A percentile compares a stretch with the other conserved stretches of the same genome.
Conservation (phyloP, 2,797 vertebrate genomes). For the Podargus strigoides region DNA sequence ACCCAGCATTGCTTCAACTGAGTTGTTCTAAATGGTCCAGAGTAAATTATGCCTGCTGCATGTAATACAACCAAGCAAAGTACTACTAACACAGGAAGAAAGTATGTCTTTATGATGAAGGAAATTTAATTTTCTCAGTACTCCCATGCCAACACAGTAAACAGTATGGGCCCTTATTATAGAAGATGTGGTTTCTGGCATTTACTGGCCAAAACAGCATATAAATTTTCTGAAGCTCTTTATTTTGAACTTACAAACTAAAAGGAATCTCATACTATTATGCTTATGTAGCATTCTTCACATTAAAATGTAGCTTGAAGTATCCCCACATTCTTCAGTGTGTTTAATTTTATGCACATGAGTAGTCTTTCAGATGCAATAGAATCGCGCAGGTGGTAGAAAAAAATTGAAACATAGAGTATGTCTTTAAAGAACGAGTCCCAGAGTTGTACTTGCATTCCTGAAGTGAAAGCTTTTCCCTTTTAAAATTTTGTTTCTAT, state of each 20-base stretch:
- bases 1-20: background rate
- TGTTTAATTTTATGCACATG: background rate
- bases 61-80: background rate
- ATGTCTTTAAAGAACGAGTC: background rate
- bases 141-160: background rate
- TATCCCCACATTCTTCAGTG: background rate
- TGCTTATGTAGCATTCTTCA: background rate
- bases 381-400: background rate
- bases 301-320: slow-evolving; percentile 1
- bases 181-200: background rate
- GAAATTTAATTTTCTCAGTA: background rate
- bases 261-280: background rate
- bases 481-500: background rate
- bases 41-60: background rate
- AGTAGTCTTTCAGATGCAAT: background rate
- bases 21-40: background rate
- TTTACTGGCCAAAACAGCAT: background rate
- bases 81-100: background rate
- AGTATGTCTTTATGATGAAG: background rate
- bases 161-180: background rate
- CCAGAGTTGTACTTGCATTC: background rate
- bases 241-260: background rate
- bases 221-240: background rate
- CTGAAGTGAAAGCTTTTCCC: background rate
- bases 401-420: background rate